Evolutionary conservation across 1,140 invertebrate species (phyloP).

Genomic region (Globodera ellingtonae): DNA sequence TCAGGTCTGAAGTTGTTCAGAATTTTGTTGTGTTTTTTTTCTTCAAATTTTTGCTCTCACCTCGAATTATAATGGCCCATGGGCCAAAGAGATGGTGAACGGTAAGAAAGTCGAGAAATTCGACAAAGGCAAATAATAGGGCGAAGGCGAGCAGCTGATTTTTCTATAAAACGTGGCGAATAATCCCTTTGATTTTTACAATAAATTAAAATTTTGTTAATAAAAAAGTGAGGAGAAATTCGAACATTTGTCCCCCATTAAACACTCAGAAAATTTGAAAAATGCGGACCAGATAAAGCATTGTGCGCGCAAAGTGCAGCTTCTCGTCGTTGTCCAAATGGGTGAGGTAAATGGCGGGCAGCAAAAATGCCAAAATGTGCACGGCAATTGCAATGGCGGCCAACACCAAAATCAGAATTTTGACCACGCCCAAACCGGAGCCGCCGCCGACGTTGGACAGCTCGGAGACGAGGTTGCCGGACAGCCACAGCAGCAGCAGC

Average conservation of each 20-base stretch:
- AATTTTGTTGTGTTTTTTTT: slow-evolving; percentile 63
- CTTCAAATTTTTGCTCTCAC: slow-evolving; percentile 52
- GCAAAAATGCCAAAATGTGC: slow-evolving; percentile 78
- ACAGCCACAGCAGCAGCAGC: slow-evolving; percentile 90
- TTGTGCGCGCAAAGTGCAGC: slow-evolving; percentile 63
- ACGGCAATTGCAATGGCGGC: slow-evolving; percentile 86
- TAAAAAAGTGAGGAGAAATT: too few relatives aligned
- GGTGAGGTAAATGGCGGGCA: slow-evolving; percentile 67
- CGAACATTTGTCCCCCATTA: slow-evolving; percentile 69
- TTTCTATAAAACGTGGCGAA: slow-evolving; percentile 62
- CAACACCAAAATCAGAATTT: slow-evolving; percentile 83
- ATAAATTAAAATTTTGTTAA: too few relatives aligned
- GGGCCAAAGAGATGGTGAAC: slow-evolving; percentile 98
- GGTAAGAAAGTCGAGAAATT: slow-evolving; percentile 85
- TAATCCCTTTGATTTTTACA: too few relatives aligned
- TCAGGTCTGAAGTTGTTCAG: slow-evolving; percentile 59
- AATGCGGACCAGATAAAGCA: slow-evolving; percentile 57
- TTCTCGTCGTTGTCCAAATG: slow-evolving; percentile 68
- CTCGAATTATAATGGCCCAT: slow-evolving; percentile 78
- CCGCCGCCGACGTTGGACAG: slow-evolving; percentile 93
- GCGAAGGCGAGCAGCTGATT: slow-evolving; percentile 94
- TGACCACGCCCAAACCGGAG: slow-evolving; percentile 77
- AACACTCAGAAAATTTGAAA: slow-evolving; percentile 59
- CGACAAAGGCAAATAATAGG: slow-evolving; percentile 90
- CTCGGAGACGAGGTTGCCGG: slow-evolving; percentile 90